Base-by-base conservation (phyloP, 1,140 invertebrate species). In the Drosophila lowei region DNA sequence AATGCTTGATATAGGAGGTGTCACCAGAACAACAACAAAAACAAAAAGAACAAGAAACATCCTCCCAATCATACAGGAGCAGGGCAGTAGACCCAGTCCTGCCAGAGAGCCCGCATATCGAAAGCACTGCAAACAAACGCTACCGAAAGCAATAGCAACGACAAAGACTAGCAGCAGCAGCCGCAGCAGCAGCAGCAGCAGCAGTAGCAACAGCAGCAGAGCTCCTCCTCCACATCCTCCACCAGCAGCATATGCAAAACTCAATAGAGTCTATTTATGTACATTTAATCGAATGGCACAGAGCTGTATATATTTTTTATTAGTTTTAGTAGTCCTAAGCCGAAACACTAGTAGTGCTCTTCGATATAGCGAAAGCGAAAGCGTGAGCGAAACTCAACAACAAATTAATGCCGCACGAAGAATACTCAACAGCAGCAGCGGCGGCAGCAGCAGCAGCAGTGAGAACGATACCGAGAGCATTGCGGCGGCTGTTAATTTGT, bases 301-400 rank as follows among this genome's bases (percentile, higher is more conserved):
- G 59, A 80, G 81, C 68, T 85, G 81, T 86, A 86, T 85, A 85
- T 85, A 86, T 86, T 85, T 86, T 85, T 64, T 85, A 85, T 85
- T 85, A 85, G 83, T 85, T 85, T 86, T 85, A 85, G 74, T 72
- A 71, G 77, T 85, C 23, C 64, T 85, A 86, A 59, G 65, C 84
- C 61, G 59, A 63, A 62, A 74, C 59, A 85, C 65, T 75, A 68
- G 79, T 71, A 72, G 62, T 81, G 81, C 81, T 77, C 56, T 55
- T 13, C 30, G 65, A 50, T 54, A 61, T 71, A 28, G 28, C 28
- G 28, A 28, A 25, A 25, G 48, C 34, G 73, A 28, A 71, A 70
- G 47, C 46, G 49, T 9, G 43, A 70, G 38, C 34, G 79, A 54
- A 58, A 74, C 50, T 41, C 41, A 15, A 46, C 65, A 70, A 64